phyloP scores from a whole-genome alignment of 2,888 invertebrate species.

The Saturnia japonica region DNA sequence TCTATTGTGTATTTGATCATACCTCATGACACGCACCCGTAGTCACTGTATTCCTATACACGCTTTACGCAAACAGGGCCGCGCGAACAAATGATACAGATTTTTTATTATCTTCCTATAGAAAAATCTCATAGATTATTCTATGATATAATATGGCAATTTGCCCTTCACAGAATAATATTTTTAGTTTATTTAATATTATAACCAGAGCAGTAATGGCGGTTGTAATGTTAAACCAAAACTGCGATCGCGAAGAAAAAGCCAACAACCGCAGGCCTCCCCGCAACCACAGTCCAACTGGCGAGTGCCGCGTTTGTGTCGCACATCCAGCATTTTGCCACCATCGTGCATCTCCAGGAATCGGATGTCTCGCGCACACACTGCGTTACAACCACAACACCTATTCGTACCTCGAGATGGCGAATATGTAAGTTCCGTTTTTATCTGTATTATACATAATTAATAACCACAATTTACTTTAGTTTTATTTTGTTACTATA shows the following conservation, averaged over 20 bases:
- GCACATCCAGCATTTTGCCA: constrained; percentile 35
- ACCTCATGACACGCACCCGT: too few relatives aligned
- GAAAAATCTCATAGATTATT: too few relatives aligned
- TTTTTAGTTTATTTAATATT: not conserved
- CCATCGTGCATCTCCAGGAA: constrained; percentile 21
- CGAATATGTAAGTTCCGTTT: not conserved
- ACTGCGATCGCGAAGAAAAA: constrained; percentile 1
- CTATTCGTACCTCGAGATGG: not conserved
- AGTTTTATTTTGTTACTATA: too few relatives aligned
- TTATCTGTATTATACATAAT: not conserved
- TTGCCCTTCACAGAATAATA: not conserved
- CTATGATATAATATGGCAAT: too few relatives aligned
- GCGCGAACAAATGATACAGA: too few relatives aligned
- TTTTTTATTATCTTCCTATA: too few relatives aligned
- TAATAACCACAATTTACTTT: too few relatives aligned
- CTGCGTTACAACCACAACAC: constrained; percentile 20
- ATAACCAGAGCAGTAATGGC: constrained; percentile 14
- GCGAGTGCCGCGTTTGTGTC: constrained; percentile 46
- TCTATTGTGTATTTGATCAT: too few relatives aligned
- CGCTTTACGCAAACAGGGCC: too few relatives aligned
- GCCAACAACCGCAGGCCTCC: not conserved
- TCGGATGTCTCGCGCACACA: constrained; percentile 15
- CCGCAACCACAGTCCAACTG: constrained; percentile 30
- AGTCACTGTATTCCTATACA: too few relatives aligned
- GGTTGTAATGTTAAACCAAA: not conserved